Base-by-base conservation (phyloP, 2,888 invertebrate genomes). In the Troides oblongomaculatus region DNA sequence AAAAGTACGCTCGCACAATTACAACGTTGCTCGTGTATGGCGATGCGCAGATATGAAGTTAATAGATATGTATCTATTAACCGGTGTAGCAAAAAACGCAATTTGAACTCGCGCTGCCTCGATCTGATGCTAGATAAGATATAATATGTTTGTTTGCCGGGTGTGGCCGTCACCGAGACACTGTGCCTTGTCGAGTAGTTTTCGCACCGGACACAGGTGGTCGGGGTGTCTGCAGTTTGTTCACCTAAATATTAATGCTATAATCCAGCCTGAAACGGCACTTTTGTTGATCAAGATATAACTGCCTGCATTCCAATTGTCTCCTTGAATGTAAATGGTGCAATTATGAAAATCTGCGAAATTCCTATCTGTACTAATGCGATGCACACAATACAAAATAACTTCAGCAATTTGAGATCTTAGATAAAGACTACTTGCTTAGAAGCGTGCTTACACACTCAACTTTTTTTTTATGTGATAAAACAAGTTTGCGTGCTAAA, bases 11-110 rank as follows among this genome's bases (percentile, higher is more conserved):
- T 74, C 74, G 72, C 72, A 73, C 78, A 79, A 80, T 82, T 77
- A 79, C 75, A 75, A 75, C 78, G 78, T 70, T 66, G 71, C 74
- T 74, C 76, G 75, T 73, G 62, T 62, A 66, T 36, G 30, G 57
- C 72, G 71, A 75, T 74, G 70, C 68, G 71, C 76, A 73, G 77
- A 78, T 78, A 76, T 72, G 76, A 73, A 81, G 75, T n/a, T n/a
- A n/a, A n/a, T n/a, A n/a, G n/a, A n/a, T 76, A 81, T 79, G 79
- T 79, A 78, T 82, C 76, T 76, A 77, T 77, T 69, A 71, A 67
- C 62, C 21, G 61, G 57, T 14, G 30, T 39, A 69, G 50, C 70
- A 74, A 72, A 76, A 75, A 75, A 72, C 66, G 50, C 70, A 71
- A 76, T 75, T 74, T 69, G 68, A 73, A 73, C 70, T 72, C 71